Base-by-base conservation (phyloP, 2,113 vertebrate species). In the Pygoscelis antarcticus region DNA sequence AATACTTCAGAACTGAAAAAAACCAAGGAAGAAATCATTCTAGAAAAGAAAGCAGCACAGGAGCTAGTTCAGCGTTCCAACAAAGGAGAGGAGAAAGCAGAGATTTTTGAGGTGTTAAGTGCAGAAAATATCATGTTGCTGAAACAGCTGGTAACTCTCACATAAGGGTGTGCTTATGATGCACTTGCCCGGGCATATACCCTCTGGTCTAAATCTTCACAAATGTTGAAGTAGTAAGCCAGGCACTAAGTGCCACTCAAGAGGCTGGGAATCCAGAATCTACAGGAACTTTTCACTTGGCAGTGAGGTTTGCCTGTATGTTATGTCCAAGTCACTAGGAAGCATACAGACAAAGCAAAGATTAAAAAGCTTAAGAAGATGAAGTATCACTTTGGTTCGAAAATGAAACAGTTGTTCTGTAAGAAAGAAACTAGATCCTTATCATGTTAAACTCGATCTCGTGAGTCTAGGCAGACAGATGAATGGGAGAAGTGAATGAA, bases 391-490 rank as follows among this genome's bases (percentile, higher is more conserved):
- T 90, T 49, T 70, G 36, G 27, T 61, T 40, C 2, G 1, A 82
- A 92, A 70, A 36, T 13, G 11, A 38, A 87, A n/a, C 3, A 32
- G 58, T 78, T 72, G 42, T 16, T 88, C 47, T 54, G 10, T 36
- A 76, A 52, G 64, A 81, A 81, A 47, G 32, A 65, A 34, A 26
- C 13, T 6, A 6, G 55, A 22, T 78, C 47, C 57, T 68, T 32
- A 8, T 15, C 61, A n/a, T 20, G 36, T 36, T 30, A 40, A 57
- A 40, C 61, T 77, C 72, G 40, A 36, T 16, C 40, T 74, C 4
- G 1, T 57, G 69, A 46, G 38, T 6, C 30, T 60, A 22, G 47
- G 57, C 62, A 54, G 38, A 26, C 0, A 1, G 26, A 36, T 32
- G 42, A 75, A 75, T 18, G 42, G 38, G 19, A 70, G 16, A 75